Evolutionary conservation across 1,140 invertebrate genomes (phyloP).

Genomic region (Heliconius hewitsoni): DNA sequence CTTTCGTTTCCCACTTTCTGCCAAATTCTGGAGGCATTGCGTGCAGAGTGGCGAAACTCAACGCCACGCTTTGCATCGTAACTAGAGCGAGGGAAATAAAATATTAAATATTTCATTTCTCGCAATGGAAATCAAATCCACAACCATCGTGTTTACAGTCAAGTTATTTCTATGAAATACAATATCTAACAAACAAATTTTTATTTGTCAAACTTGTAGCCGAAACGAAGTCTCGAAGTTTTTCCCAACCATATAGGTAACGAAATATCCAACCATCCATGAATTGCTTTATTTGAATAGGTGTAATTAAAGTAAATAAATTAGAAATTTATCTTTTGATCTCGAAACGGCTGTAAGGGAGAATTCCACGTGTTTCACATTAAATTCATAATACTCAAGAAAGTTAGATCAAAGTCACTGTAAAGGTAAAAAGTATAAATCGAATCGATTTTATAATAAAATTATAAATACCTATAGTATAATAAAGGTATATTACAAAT

Average conservation of each 20-base stretch:
- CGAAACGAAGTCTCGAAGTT: too few species aligned
- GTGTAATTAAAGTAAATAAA: neutral
- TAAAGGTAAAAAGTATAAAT: neutral
- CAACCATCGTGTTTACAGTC: too few species aligned
- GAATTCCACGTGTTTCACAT: neutral
- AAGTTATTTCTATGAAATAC: too few species aligned
- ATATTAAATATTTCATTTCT: too few species aligned
- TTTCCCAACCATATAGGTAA: neutral
- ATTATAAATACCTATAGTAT: neutral
- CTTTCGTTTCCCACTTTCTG: too few species aligned
- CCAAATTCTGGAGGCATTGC: too few species aligned
- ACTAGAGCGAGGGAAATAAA: too few species aligned
- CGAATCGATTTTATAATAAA: neutral
- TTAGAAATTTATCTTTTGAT: constrained; percentile 4
- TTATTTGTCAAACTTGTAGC: too few species aligned
- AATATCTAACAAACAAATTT: too few species aligned
- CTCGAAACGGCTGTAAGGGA: neutral
- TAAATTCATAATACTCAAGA: neutral
- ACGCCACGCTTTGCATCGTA: too few species aligned
- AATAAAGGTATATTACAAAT: neutral
- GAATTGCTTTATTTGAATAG: neutral
- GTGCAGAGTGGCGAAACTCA: too few species aligned
- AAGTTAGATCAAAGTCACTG: neutral
- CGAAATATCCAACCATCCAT: neutral
- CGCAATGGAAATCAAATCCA: too few species aligned